Base-by-base conservation (phyloP, 2,797 vertebrate species). In the Sitta carolinensis region DNA sequence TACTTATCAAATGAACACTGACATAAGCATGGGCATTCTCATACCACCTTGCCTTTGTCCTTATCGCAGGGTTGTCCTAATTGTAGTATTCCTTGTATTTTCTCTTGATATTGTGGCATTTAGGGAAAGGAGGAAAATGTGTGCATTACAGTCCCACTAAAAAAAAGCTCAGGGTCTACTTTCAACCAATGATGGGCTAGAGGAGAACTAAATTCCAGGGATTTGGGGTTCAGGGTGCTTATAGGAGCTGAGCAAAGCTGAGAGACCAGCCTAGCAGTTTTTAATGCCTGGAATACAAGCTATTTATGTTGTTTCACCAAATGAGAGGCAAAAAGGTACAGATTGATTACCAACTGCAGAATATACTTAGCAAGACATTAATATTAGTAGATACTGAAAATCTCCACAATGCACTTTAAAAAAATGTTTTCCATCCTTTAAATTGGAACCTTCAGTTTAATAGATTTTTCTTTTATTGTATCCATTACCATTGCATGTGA, bases 101-200 rank as follows among this genome's bases (percentile, higher is more conserved):
- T 45, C 9, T n/a, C 15, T 66, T 26, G 4, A 22, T 32, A 13
- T 4, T 27, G 11, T 12, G 6, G 10, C 59, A 16, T 54, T 73
- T 17, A 76, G 36, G 36, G 27, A 62, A 62, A 75, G 7, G 23
- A 87, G 76, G 42, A 62, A 73, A 73, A 38, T 2, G 3, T 10
- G 3, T 7, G 10, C 0, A 0, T 47, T n/a, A 43, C 5, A 45
- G 13, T 51, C 23, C 16, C 1, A 1, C 6, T 67, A 20, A 8
- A 36, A 43, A 48, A 81, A 48, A 4, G 1, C 5, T 42, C 48
- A 1, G 10, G 9, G 62, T 38, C 13, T 58, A 13, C 48, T 84
- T 78, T 32, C 27, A 51, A 6, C 2, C 3, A n/a, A 3, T 51
- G 27, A 64, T 22, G 7, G 15, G 3, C 10, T 32, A 36, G 9